A percentile compares a stretch with the other conserved stretches of the same genome.
These are phyloP conservation scores for Oryzias melastigma DNA, from an alignment of 2,113 vertebrate species.

Conservation along the genomic window DNA sequence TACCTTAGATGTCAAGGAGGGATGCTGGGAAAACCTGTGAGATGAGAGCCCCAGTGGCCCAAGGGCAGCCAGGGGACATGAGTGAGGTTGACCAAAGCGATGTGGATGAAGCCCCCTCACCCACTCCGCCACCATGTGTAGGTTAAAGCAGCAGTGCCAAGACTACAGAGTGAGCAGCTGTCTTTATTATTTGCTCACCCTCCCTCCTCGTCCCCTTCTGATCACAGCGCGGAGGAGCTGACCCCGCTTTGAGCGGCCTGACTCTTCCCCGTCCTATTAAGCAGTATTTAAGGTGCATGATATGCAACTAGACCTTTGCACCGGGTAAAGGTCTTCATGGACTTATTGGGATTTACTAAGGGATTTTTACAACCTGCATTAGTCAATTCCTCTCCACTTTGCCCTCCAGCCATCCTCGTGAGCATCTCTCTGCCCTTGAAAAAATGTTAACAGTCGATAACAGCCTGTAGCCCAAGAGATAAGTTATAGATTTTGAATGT, in stretches of 20 bases:
- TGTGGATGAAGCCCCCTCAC: conserved; percentile 10
- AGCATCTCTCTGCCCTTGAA: conserved; percentile 65
- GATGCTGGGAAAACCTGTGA: conserved; percentile 46
- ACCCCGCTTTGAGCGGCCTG: conserved; percentile 40
- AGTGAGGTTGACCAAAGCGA: conserved; percentile 49
- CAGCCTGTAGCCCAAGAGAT: conserved; percentile 33
- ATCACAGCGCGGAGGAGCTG: conserved; percentile 41
- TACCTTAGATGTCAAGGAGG: conserved; percentile 26
- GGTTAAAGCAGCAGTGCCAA: conserved; percentile 65
- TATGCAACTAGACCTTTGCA: conserved; percentile 53
- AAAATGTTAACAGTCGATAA: conserved; percentile 56
- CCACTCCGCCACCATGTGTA: conserved; percentile 49
- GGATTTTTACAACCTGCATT: conserved; percentile 57
- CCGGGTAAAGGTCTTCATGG: conserved; percentile 55
- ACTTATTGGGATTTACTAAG: conserved; percentile 65
- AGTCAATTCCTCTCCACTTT: conserved; percentile 47
- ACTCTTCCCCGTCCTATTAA: conserved; percentile 38
- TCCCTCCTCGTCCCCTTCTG: conserved; percentile 30
- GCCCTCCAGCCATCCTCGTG: conserved; percentile 42
- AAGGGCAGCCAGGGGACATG: conserved; percentile 68
- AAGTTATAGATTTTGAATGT: conserved; percentile 40
- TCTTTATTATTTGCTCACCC: conserved; percentile 65
- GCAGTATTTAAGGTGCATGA: conserved; percentile 55
- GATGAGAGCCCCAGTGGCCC: conserved; percentile 50
- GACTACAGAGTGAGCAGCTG: conserved; percentile 76